Evolutionary conservation across 30 jellyfish, hydroid and myxozoan species (phyloP).

Genomic region (Morbakka virulenta): DNA sequence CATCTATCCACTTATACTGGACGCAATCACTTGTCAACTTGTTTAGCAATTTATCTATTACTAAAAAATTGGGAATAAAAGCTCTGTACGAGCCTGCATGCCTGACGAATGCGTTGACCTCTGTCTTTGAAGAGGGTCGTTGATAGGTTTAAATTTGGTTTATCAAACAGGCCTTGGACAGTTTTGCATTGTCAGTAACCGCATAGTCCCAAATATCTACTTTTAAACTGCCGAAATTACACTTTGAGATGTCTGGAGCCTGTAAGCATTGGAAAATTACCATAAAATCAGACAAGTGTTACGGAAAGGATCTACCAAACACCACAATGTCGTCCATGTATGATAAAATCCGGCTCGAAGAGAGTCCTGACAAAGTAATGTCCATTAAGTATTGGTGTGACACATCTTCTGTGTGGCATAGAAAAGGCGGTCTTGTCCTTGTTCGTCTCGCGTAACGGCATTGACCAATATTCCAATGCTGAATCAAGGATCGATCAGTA

Average conservation of each 20-base stretch:
- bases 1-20: slow-evolving; percentile 1
- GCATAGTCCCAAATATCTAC: too few species aligned
- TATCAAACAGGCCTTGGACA: too few species aligned
- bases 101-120: slow-evolving; percentile 37
- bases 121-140: slow-evolving; percentile 39
- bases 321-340: slow-evolving; percentile 38
- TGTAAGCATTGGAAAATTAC: too few species aligned
- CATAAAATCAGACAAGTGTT: not conserved
- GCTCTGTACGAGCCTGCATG: not conserved
- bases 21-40: not conserved
- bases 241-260: too few species aligned
- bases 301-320: slow-evolving; percentile 7
- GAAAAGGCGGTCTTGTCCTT: slow-evolving; percentile 36
- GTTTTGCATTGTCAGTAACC: too few species aligned
- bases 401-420: slow-evolving; percentile 34
- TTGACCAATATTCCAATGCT: slow-evolving; percentile 25
- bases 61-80: too few species aligned
- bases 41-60: not conserved
- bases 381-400: slow-evolving; percentile 46
- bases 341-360: slow-evolving; percentile 3
- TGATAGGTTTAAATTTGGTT: too few species aligned
- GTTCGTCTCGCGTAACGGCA: slow-evolving; percentile 32
- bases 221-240: too few species aligned
- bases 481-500: slow-evolving; percentile 29
- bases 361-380: slow-evolving; percentile 31